phyloP scores from a whole-genome alignment of 2,888 invertebrate species.

The Tetropium fuscum region DNA sequence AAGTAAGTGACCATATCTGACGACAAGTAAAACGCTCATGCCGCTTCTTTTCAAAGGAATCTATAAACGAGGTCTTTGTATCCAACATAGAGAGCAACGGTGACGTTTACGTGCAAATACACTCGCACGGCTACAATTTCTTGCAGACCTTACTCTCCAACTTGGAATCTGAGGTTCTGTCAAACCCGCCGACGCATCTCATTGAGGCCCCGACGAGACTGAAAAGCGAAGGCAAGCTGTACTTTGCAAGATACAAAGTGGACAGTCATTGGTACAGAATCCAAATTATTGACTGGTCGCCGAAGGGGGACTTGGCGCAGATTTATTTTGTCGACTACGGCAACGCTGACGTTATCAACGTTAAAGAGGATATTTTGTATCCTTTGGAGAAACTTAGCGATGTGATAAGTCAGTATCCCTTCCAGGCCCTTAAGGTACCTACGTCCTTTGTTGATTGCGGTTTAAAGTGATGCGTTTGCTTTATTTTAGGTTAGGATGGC shows the following conservation, averaged over 20 bases:
- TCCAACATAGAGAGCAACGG: constrained; percentile 64
- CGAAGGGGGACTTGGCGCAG: constrained; percentile 63
- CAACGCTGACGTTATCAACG: constrained; percentile 63
- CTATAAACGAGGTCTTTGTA: constrained; percentile 61
- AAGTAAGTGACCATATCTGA: no score
- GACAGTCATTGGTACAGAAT: constrained; percentile 66
- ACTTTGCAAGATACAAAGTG: constrained; percentile 64
- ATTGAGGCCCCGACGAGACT: constrained; percentile 49
- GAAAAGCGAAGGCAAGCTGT: constrained; percentile 63
- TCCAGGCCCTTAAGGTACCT: constrained; percentile 62
- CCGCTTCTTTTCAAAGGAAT: constrained; percentile 53
- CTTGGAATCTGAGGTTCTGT: constrained; percentile 47
- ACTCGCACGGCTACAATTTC: constrained; percentile 57
- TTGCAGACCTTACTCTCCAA: constrained; percentile 56
- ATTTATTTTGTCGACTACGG: constrained; percentile 72
- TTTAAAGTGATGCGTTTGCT: background rate
- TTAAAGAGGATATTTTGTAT: constrained; percentile 62
- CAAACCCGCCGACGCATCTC: constrained; percentile 38
- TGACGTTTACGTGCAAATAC: constrained; percentile 65
- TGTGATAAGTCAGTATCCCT: constrained; percentile 62
- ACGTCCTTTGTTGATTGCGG: background rate
- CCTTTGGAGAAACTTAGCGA: constrained; percentile 66
- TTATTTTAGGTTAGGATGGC: constrained; percentile 50
- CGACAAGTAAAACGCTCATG: no score
- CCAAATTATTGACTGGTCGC: constrained; percentile 63